These are phyloP conservation scores for Clinocottus analis DNA, from an alignment of 2,113 vertebrate genomes.

Conservation along the genomic window DNA sequence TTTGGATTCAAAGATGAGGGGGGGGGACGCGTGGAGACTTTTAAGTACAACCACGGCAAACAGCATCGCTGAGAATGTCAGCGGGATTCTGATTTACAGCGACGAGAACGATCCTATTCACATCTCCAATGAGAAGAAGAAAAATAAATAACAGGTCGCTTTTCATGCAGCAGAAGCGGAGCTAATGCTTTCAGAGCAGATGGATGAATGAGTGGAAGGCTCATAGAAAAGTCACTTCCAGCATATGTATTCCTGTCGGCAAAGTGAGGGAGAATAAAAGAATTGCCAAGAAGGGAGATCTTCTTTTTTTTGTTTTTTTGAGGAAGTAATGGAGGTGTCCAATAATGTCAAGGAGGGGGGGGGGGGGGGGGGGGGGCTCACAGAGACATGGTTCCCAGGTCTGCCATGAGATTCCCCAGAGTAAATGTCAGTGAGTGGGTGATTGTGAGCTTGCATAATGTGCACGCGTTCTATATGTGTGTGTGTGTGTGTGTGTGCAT, in stretches of 20 bases:
- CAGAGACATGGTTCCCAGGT: conserved; percentile 9
- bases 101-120: neutral
- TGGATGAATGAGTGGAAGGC: conserved; percentile 24
- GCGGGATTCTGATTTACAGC: neutral
- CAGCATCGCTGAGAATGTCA: neutral
- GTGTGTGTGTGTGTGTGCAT: neutral
- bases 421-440: conserved; percentile 10
- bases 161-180: conserved; percentile 6
- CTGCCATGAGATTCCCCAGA: neutral
- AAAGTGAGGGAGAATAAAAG: neutral
- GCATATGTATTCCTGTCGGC: neutral
- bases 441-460: conserved; percentile 26
- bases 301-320: neutral
- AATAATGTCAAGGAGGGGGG: conserved; percentile 3
- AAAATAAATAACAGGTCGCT: neutral
- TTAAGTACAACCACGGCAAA: neutral
- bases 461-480: neutral
- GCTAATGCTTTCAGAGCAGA: conserved; percentile 24
- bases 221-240: conserved; percentile 13
- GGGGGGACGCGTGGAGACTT: neutral
- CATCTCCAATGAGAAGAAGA: neutral
- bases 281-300: neutral
- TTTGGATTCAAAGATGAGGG: conserved; percentile 30
- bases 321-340: conserved; percentile 9
- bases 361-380: neutral